These are phyloP conservation scores for Leguminivora glycinivorella DNA, from an alignment of 1,140 invertebrate genomes.

Conservation along the genomic window DNA sequence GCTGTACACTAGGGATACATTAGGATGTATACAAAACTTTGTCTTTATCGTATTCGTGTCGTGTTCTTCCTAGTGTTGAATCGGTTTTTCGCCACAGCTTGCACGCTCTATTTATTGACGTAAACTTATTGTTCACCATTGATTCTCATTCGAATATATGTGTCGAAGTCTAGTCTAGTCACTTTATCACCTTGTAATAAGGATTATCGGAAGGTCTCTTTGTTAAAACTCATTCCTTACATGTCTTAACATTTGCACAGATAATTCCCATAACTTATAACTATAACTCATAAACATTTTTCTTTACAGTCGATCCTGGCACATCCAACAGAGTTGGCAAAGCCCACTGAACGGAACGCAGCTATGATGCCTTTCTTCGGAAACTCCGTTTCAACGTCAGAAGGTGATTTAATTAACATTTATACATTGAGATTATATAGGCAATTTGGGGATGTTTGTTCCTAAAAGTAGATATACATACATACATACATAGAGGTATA, in stretches of 20 bases:
- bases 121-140: too few species aligned
- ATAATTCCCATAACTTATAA: too few species aligned
- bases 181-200: too few species aligned
- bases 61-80: too few species aligned
- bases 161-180: too few species aligned
- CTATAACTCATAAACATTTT: not conserved
- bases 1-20: not conserved
- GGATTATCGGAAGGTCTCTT: too few species aligned
- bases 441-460: not conserved
- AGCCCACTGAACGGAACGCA: slow-evolving; percentile 30
- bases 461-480: too few species aligned
- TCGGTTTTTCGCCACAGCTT: not conserved
- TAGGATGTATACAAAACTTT: not conserved
- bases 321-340: slow-evolving; percentile 21
- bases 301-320: slow-evolving; percentile 26
- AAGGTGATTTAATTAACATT: slow-evolving; percentile 22
- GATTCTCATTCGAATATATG: too few species aligned
- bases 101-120: too few species aligned
- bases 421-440: not conserved
- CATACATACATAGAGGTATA: too few species aligned
- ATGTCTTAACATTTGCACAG: too few species aligned
- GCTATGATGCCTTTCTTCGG: slow-evolving; percentile 34
- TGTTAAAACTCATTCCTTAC: too few species aligned
- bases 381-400: slow-evolving; percentile 32
- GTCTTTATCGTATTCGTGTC: not conserved